Base-by-base conservation (phyloP, 2,888 invertebrate species). In the Hesperia comma region DNA sequence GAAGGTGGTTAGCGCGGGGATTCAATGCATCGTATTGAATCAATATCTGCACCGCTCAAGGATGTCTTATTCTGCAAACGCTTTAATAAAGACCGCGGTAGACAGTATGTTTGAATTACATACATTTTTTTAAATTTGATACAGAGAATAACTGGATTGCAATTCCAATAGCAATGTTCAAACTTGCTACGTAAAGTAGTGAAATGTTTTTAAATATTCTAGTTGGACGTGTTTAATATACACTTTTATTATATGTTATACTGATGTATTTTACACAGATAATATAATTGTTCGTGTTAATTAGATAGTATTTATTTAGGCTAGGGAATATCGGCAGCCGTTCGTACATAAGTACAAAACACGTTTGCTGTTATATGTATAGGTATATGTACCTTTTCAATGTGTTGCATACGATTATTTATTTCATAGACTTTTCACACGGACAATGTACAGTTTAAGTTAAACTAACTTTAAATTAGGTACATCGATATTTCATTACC, bases 321-420 rank as follows among this genome's bases (percentile, higher is more conserved):
- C 6, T 53, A 26, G 26, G 21, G 26, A 49, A 49, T 19, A 33
- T 49, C 33, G 60, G 33, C 49, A 49, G 40, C 33, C 21, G 32
- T 46, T 49, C 49, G 60, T 60, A 61, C 61, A 61, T 33, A 51
- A 61, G 61, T 51, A 61, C 61, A 61, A 61, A 49, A 61, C 15
- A 51, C 17, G 17, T 41, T n/a, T 21, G 32, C 46, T 49, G 14
- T 60, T 49, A 49, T 49, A n/a, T 19, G 49, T 32, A 46, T 33
- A 33, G 14, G 46, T 49, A 49, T 49, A n/a, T 19, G 49, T 32
- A 46, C 32, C 32, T 33, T 32, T 46, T 12, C 19, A 19, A 49
- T 49, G 19, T 12, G 17, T 49, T 12, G 19, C 10, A 49, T 49
- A 21, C 10, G 14, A 19, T 33, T 33, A 17, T 46, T 32, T 21